Evolutionary conservation across 2,888 invertebrate genomes (phyloP).

Genomic region (Argyra leucocephala): DNA sequence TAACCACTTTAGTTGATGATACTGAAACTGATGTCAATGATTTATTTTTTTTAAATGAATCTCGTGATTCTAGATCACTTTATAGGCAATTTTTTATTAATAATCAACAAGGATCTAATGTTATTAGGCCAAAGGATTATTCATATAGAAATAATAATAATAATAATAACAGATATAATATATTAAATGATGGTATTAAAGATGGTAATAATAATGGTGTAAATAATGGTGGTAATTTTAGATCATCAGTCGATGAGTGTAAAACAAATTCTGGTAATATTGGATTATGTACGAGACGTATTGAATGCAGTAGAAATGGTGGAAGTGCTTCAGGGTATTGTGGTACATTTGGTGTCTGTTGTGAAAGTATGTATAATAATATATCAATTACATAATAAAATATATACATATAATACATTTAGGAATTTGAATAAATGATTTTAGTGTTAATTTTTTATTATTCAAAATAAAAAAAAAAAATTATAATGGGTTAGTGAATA

Average conservation of each 20-base stretch:
- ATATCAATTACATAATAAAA: too few species aligned
- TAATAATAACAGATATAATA: not conserved
- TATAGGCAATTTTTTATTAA: slow-evolving; percentile 1
- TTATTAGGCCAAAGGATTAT: slow-evolving; percentile 6
- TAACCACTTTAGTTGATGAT: not conserved
- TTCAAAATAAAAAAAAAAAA: too few species aligned
- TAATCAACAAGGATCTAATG: not conserved
- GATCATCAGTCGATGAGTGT: slow-evolving; percentile 29
- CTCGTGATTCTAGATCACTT: not conserved
- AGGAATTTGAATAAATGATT: too few species aligned
- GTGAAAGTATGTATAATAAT: slow-evolving; percentile 33
- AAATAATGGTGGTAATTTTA: not conserved
- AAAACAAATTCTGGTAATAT: slow-evolving; percentile 31
- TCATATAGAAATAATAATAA: not conserved
- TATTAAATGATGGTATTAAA: too few species aligned
- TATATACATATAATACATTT: too few species aligned
- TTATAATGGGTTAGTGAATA: too few species aligned
- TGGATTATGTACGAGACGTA: slow-evolving; percentile 38
- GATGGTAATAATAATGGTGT: not conserved
- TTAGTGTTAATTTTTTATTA: too few species aligned
- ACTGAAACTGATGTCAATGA: not conserved
- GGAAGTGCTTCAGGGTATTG: slow-evolving; percentile 38
- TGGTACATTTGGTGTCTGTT: slow-evolving; percentile 38
- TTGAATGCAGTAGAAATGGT: slow-evolving; percentile 35
- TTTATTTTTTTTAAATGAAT: not conserved